A percentile compares a stretch with the other conserved stretches of the same genome.
These are phyloP conservation scores for Pandemis corylana DNA, from an alignment of 2,888 invertebrate genomes.

Conservation along the genomic window DNA sequence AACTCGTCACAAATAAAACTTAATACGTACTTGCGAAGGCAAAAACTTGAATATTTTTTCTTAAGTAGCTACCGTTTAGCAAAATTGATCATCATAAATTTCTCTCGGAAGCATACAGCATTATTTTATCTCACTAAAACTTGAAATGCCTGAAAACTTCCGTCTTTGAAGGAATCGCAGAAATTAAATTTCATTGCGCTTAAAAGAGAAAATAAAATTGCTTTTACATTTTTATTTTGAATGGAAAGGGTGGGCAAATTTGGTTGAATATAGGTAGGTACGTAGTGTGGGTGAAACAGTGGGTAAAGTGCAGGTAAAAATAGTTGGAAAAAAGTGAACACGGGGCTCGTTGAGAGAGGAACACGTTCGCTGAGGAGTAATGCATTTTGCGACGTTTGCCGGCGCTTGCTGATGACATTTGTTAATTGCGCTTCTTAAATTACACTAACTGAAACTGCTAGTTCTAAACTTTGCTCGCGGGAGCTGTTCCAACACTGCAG, in stretches of 20 bases:
- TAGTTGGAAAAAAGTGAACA: constrained; percentile 28
- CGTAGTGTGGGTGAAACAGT: constrained; percentile 35
- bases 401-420: constrained; percentile 47
- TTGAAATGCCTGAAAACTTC: constrained; percentile 17
- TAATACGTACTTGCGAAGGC: too few relatives aligned
- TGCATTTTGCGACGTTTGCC: constrained; percentile 45
- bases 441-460: constrained; percentile 39
- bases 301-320: constrained; percentile 36
- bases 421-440: constrained; percentile 46
- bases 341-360: constrained; percentile 36
- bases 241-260: constrained; percentile 48
- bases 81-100: background rate
- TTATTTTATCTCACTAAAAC: constrained; percentile 27
- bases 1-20: background rate
- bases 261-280: constrained; percentile 41
- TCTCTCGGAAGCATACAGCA: constrained; percentile 1
- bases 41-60: background rate
- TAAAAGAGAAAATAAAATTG: constrained; percentile 45
- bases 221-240: constrained; percentile 49
- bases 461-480: constrained; percentile 33
- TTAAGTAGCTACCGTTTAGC: background rate
- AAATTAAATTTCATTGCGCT: constrained; percentile 34
- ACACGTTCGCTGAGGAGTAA: constrained; percentile 42
- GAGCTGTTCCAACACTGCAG: constrained; percentile 16
- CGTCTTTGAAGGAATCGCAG: constrained; percentile 30